These are phyloP conservation scores for Anaspis maculata DNA, from an alignment of 2,888 invertebrate species.

Conservation along the genomic window DNA sequence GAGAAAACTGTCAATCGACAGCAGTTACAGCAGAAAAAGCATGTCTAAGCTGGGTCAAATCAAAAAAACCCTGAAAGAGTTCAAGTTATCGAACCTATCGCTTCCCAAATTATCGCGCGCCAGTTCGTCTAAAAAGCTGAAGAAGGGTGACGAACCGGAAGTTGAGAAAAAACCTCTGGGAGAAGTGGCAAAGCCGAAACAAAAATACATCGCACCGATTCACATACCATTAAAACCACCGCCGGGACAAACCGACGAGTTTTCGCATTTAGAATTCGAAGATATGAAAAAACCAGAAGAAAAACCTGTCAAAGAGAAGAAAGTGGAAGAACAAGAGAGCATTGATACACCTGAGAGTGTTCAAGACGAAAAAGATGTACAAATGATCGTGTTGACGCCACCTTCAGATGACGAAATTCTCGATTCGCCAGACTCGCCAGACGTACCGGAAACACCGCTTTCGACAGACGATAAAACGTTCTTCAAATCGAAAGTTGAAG, in stretches of 20 bases:
- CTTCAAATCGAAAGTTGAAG: slow-evolving; percentile 26
- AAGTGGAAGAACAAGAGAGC: slow-evolving; percentile 3
- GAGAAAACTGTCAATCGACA: slow-evolving; percentile 30
- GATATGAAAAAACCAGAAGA: slow-evolving; percentile 11
- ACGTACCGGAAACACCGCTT: slow-evolving; percentile 34
- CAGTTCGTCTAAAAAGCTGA: slow-evolving; percentile 15
- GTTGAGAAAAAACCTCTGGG: slow-evolving; percentile 8
- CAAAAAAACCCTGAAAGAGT: slow-evolving; percentile 29
- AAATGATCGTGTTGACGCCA: slow-evolving; percentile 38
- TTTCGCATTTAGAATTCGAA: slow-evolving; percentile 34
- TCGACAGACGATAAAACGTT: slow-evolving; percentile 25
- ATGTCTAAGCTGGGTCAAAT: slow-evolving; percentile 28
- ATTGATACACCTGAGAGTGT: slow-evolving; percentile 19
- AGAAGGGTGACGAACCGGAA: slow-evolving; percentile 8
- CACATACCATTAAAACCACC: slow-evolving; percentile 40
- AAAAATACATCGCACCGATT: slow-evolving; percentile 29
- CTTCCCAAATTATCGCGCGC: slow-evolving; percentile 20
- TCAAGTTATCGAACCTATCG: slow-evolving; percentile 31
- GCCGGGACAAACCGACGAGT: slow-evolving; percentile 36
- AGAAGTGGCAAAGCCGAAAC: slow-evolving; percentile 17
- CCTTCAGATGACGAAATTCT: slow-evolving; percentile 40
- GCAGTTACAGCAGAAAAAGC: slow-evolving; percentile 32
- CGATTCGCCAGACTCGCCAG: slow-evolving; percentile 29
- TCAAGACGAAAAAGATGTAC: slow-evolving; percentile 23
- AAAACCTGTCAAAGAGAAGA: slow-evolving; percentile 9